A percentile compares a stretch with the other conserved stretches of the same genome.
phyloP scores from a whole-genome alignment of 2,797 vertebrate species.

The Anguilla pacifica region DNA sequence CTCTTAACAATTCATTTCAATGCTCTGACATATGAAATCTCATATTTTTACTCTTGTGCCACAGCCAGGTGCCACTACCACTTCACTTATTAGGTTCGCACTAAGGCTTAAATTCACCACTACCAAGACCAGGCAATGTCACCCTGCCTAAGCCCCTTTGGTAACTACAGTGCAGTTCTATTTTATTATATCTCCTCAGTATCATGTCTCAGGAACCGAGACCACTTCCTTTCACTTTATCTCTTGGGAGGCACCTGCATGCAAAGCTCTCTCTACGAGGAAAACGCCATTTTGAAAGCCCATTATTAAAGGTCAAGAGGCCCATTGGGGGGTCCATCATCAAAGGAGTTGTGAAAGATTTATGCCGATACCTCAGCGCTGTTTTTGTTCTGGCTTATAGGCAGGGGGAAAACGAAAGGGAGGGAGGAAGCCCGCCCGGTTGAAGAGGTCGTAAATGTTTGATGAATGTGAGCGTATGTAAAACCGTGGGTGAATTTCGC shows the following conservation, averaged over 20 bases:
- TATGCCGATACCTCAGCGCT: constrained; percentile 14
- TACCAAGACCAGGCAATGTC: neutral
- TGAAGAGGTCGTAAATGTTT: constrained; percentile 1
- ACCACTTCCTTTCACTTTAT: neutral
- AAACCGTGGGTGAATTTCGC: neutral
- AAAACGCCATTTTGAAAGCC: constrained; percentile 6
- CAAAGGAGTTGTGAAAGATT: constrained; percentile 24
- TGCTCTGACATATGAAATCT: neutral
- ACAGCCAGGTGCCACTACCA: neutral
- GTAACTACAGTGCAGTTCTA: neutral
- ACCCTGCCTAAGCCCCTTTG: neutral
- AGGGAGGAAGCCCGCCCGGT: neutral
- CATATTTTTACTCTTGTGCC: neutral
- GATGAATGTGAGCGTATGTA: constrained; percentile 1
- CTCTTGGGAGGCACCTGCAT: neutral
- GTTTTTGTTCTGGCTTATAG: constrained; percentile 12
- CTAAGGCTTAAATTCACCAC: neutral
- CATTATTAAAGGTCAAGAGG: constrained; percentile 21
- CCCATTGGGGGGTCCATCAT: constrained; percentile 35
- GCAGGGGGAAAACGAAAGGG: neutral
- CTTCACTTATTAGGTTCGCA: neutral
- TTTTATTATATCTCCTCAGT: neutral
- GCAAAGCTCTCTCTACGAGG: neutral
- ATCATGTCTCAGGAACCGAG: neutral
- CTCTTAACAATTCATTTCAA: neutral